These are phyloP conservation scores for Baccha elongata DNA, from an alignment of 2,888 invertebrate species.

Conservation along the genomic window DNA sequence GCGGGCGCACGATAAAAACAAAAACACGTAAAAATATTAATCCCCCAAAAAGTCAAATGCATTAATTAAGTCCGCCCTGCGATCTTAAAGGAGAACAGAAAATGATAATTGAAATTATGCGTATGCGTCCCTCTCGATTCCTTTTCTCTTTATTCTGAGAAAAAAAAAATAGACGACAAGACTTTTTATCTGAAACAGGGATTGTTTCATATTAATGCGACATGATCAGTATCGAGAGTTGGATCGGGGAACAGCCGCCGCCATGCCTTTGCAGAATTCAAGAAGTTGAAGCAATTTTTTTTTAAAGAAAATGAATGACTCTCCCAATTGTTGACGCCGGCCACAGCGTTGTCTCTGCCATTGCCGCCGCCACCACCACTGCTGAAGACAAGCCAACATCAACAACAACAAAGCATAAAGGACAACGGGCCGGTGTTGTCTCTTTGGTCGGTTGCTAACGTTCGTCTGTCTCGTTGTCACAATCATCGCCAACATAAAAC, in stretches of 20 bases:
- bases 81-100: not conserved
- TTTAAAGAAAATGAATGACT: conserved; percentile 31
- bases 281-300: conserved; percentile 21
- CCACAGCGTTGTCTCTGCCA: not conserved
- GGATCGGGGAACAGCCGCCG: conserved; percentile 24
- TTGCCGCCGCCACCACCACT: not conserved
- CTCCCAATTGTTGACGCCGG: conserved; percentile 39
- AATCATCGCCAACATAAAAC: conserved; percentile 69
- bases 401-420: conserved; percentile 45
- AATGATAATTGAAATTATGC: not conserved
- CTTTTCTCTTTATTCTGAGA: conserved; percentile 24
- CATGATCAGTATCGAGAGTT: conserved; percentile 61
- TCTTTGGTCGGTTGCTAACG: not conserved
- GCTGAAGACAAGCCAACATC: conserved; percentile 5
- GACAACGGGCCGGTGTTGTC: conserved; percentile 35
- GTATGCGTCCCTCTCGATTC: not conserved
- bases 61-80: not conserved
- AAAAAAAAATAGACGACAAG: conserved; percentile 37
- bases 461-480: conserved; percentile 31
- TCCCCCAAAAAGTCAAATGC: not conserved
- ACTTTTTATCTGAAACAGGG: conserved; percentile 33
- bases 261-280: conserved; percentile 3
- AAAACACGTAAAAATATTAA: not conserved
- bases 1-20: too few species aligned
- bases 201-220: conserved; percentile 51